Evolutionary conservation across 2,113 vertebrate species (phyloP), one percentile per base, ranked within the genome.

Genomic region (Cyprinus carpio): DNA sequence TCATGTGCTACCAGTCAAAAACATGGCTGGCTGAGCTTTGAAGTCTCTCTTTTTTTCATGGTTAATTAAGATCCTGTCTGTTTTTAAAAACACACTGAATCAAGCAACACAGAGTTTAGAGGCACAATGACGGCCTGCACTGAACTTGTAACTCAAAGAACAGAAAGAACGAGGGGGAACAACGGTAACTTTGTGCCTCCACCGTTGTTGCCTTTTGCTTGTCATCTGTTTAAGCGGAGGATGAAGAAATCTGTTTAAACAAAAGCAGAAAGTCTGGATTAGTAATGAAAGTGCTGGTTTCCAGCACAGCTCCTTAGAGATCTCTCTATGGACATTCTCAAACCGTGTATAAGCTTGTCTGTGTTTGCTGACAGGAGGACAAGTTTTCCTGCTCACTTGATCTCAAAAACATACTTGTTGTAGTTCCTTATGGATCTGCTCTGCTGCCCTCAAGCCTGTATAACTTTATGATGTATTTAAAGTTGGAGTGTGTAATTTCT

Each of bases 181-280:
- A 71, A 37, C 9, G 8, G 18, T 71, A 5, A 71, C 67, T 10
- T 69, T 69, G 65, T 69, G 29, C 15, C 29, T 34, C 65, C 8
- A 18, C 16, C 9, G 13, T 69, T 69, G 69, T n/a, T n/a, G 69
- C 69, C 69, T 72, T 71, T 71, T 40, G 20, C 34, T 40, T 71
- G 67, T 71, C 67, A 71, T 71, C 20, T 71, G 67, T 40, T 40
- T 71, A 23, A 71, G 18, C 20, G 31, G 34, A 23, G 67, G 67
- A 23, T 29, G 12, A 23, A 65, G 43, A 27, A 51, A 56, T 29
- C 9, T 75, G 74, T 87, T 81, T 67, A 77, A 86, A 78, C 25
- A 58, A 87, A 87, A 58, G 11, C 60, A 72, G 77, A 51, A 64
- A 81, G 56, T 90, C 86, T 91, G 88, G 81, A 89, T 89, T 87